A percentile compares a stretch with the other conserved stretches of the same genome.
These are phyloP conservation scores for Orcinus orca DNA, from an alignment of 2,113 vertebrate genomes.

Conservation along the genomic window DNA sequence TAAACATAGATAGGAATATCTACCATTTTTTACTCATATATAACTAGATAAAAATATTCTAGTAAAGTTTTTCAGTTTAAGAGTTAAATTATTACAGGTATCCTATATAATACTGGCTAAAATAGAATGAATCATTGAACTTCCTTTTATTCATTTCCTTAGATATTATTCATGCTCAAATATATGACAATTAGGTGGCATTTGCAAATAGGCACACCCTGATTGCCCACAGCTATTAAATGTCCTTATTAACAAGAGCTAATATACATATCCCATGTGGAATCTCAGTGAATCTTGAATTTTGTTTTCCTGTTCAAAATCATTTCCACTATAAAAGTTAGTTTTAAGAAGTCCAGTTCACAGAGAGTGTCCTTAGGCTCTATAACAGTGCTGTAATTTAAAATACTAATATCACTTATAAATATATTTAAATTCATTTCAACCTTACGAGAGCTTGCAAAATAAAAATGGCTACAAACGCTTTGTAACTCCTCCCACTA, in stretches of 20 bases:
- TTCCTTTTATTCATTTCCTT: constrained; percentile 42
- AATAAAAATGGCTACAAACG: background rate
- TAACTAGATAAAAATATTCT: background rate
- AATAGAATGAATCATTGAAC: background rate
- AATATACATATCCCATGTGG: background rate
- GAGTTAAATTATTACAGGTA: background rate
- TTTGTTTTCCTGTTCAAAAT: constrained; percentile 39
- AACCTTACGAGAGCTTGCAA: background rate
- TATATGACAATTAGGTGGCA: background rate
- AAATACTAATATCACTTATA: background rate
- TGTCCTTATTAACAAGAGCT: constrained; percentile 39
- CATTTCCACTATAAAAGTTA: background rate
- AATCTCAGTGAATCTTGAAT: constrained; percentile 36
- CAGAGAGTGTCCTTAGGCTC: background rate
- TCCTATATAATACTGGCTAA: background rate
- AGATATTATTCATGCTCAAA: constrained; percentile 26
- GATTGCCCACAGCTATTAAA: constrained; percentile 42
- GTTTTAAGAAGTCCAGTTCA: constrained; percentile 32
- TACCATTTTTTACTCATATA: background rate
- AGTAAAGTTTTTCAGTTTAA: background rate
- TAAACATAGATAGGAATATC: background rate
- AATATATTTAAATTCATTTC: constrained; percentile 26
- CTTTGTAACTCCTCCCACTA: background rate
- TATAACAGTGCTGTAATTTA: background rate
- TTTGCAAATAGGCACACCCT: constrained; percentile 34